Evolutionary conservation across 2,888 invertebrate species (phyloP), one percentile per base, ranked within the genome.

Genomic region (Tinea trinotella): DNA sequence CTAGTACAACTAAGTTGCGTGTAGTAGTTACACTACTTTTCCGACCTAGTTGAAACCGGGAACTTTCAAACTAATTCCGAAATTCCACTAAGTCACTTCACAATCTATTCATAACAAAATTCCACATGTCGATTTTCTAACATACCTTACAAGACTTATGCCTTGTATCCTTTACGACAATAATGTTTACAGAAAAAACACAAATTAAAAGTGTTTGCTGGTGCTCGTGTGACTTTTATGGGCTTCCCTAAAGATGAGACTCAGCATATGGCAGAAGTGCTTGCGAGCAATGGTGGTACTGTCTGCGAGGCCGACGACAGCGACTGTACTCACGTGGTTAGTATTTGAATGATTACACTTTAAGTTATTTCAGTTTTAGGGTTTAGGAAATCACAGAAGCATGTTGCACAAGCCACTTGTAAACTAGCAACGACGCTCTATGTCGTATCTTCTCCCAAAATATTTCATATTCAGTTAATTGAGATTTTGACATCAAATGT

Each of bases 181-280:
- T n/a, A n/a, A n/a, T n/a, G 24, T 40, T 80, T 81, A 56, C 79
- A 89, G 90, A 86, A 88, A 62, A 87, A 90, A 61, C 91, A 93
- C 82, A 93, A 92, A 68, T 74, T 97, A 60, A 94, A 93, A 76
- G 95, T 95, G 55, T 97, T 98, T 74, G 92, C 93, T 72, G 95
- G 95, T 20, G 92, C 94, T 56, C 90, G 91, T 65, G 91, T 98
- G 50, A 93, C 94, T 75, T 97, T 98, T 76, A 88, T 93, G 66
- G 97, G 97, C 4, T 98, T 98, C 81, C 90, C 94, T 1, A 91
- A 91, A 57, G 96, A 96, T 64, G 98, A 98, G 76, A 92, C 93
- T 69, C 90, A 90, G 67, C 96, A 97, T 72, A 97, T 98, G 97
- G 91, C 92, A 57, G 96, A 97, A 70, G 91, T 97, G 62, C 88